Base-by-base conservation (phyloP, 2,797 vertebrate species). In the Spatula versicolor region DNA sequence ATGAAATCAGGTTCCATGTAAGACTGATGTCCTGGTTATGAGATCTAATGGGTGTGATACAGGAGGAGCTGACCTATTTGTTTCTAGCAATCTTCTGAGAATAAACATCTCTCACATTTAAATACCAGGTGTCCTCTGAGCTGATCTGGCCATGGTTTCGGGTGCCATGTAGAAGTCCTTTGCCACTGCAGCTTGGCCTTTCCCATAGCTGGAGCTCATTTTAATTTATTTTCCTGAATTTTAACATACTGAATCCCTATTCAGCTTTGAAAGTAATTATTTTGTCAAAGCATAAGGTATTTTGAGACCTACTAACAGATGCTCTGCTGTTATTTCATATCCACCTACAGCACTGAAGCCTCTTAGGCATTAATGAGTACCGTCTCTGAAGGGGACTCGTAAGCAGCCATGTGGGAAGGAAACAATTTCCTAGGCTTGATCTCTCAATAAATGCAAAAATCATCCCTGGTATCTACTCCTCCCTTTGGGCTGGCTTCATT, bases 341-440 rank as follows among this genome's bases (percentile, higher is more conserved):
- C 85, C 95, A 92, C 87, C 79, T 90, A 71, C 13, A 0, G 79
- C 91, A 46, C 69, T 35, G 85, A 33, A 88, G 62, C 86, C 86
- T 94, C 93, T 80, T 7, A 91, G 84, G 87, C 95, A 96, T 92
- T 93, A 89, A 93, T 64, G 89, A 93, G 54, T 7, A 3, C 7
- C 1, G 2, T 72, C 89, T 94, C 93, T 58, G 69, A 79, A 81
- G 82, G 69, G 76, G 89, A 91, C 90, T 90, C 55, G 62, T 0
- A 26, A 92, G 89, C 66, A 88, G 69, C 79, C 82, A 16, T 16
- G 80, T 91, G 95, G 93, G 92, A 94, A 90, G 82, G 76, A 91
- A 92, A 91, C 93, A 63, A 92, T 95, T 94, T 96, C 83, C 82
- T 73, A 41, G 82, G 76, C 48, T 92, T 91, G 79, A 96, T 94